These are phyloP conservation scores for Cygnus atratus DNA, from an alignment of 2,113 vertebrate species.

Conservation along the genomic window DNA sequence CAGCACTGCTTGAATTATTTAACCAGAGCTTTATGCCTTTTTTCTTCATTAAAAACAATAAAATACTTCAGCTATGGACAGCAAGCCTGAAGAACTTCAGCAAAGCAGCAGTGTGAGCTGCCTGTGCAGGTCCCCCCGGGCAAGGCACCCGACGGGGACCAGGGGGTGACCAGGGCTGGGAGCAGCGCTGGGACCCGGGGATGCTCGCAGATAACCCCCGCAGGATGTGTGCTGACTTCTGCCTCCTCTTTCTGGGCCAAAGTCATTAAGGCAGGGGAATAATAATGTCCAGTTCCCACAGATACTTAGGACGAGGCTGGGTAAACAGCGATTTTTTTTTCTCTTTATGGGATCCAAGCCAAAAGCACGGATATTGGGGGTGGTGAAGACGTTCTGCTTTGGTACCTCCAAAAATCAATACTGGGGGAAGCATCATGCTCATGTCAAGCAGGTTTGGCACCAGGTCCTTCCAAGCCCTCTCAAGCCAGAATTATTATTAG, in stretches of 20 bases:
- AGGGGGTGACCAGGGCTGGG: background rate
- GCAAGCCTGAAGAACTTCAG: background rate
- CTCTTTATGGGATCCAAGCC: background rate
- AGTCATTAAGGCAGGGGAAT: slow-evolving; percentile 14
- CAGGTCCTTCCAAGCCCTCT: background rate
- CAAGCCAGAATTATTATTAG: background rate
- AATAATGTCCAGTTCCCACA: slow-evolving; percentile 56
- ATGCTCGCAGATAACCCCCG: slow-evolving; percentile 44
- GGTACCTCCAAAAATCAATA: background rate
- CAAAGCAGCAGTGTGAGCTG: background rate
- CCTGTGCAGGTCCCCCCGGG: background rate
- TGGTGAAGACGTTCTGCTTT: background rate
- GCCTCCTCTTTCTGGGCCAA: slow-evolving; percentile 35
- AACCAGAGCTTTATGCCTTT: background rate
- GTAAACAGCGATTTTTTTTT: background rate
- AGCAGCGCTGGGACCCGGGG: rapidly evolving
- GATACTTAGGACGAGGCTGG: background rate
- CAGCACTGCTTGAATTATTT: background rate
- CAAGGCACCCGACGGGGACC: background rate
- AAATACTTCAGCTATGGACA: background rate
- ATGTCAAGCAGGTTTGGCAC: background rate
- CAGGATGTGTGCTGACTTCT: slow-evolving; percentile 40
- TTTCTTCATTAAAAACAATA: background rate
- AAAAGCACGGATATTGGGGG: background rate
- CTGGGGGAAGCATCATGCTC: background rate